Conservation (phyloP, 2,888 invertebrate genomes). For the Cryptocephalus primarius region DNA sequence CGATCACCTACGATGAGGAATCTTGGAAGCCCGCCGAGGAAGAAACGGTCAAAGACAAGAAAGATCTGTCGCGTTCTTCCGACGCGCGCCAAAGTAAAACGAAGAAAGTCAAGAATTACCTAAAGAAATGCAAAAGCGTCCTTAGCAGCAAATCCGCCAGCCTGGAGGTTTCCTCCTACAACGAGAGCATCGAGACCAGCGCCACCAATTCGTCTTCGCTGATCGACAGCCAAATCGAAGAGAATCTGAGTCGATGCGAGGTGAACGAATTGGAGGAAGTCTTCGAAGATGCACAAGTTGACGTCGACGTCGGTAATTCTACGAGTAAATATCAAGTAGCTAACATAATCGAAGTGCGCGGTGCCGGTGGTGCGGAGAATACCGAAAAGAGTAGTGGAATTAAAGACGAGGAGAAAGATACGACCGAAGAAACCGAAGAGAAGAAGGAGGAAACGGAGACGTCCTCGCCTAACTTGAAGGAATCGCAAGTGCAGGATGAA, state of each 20-base stretch:
- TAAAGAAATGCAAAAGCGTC: constrained; percentile 43
- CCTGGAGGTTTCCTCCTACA: constrained; percentile 12
- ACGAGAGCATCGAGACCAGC: constrained; percentile 7
- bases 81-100: constrained; percentile 42
- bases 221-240: constrained; percentile 21
- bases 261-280: constrained; percentile 27
- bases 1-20: constrained; percentile 33
- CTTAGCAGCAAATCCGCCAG: constrained; percentile 22
- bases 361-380: constrained; percentile 7
- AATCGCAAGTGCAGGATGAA: constrained; percentile 30
- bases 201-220: constrained; percentile 25
- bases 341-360: constrained; percentile 26
- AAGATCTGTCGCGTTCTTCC: constrained; percentile 28
- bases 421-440: constrained; percentile 5
- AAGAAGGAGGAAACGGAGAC: constrained; percentile 4
- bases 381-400: constrained; percentile 1
- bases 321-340: constrained; percentile 22
- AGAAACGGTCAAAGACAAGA: constrained; percentile 21
- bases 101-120: constrained; percentile 43
- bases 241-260: constrained; percentile 24
- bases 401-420: not conserved
- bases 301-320: constrained; percentile 10
- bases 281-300: constrained; percentile 23
- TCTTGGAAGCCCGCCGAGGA: constrained; percentile 33
- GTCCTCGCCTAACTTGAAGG: constrained; percentile 30